Conservation (phyloP, 2,113 vertebrate species). For the Lycocorax pyrrhopterus region DNA sequence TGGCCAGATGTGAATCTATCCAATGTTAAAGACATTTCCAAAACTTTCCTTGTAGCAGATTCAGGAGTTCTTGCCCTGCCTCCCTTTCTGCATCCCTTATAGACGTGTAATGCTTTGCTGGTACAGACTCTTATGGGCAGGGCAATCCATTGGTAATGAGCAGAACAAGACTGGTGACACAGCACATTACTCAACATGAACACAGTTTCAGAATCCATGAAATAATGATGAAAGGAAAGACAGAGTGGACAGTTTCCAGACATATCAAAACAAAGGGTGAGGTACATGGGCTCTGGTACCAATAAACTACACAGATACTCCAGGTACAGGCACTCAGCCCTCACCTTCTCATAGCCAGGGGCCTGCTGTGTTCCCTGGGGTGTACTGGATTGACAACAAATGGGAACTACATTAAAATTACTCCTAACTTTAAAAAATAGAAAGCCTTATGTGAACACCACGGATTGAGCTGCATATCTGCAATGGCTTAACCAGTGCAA, state of each 20-base stretch:
- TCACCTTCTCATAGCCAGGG: rapidly evolving
- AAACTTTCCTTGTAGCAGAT: background rate
- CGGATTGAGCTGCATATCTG: background rate
- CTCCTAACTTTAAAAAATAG: background rate
- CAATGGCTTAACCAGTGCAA: background rate
- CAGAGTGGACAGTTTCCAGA: background rate
- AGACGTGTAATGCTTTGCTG: rapidly evolving
- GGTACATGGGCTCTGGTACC: background rate
- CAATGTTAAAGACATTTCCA: background rate
- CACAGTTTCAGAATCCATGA: background rate
- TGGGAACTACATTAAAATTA: background rate
- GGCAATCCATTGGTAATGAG: rapidly evolving
- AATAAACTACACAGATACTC: background rate
- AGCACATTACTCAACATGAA: background rate
- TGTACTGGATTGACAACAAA: background rate
- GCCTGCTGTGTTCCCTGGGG: background rate
- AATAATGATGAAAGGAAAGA: background rate
- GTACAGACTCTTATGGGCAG: background rate
- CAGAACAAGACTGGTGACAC: background rate
- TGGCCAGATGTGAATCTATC: background rate
- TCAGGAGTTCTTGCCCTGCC: background rate
- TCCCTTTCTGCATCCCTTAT: background rate
- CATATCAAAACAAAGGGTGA: background rate
- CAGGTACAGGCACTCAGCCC: background rate
- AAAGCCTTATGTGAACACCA: background rate